These are phyloP conservation scores for Liasis olivaceus DNA, from an alignment of 2,797 vertebrate species.

Conservation along the genomic window DNA sequence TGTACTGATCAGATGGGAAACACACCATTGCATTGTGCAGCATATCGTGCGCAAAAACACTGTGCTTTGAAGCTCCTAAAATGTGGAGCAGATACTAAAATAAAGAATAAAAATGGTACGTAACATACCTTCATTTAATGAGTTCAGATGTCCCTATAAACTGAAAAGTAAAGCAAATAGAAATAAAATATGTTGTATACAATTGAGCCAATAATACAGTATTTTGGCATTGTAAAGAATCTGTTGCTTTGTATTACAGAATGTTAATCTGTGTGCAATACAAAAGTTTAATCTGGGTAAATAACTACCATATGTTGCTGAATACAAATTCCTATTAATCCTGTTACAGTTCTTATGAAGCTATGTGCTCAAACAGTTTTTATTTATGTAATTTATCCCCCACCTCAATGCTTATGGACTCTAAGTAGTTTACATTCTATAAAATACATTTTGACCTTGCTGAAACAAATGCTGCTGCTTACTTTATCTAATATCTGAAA, in stretches of 20 bases:
- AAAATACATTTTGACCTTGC: not conserved
- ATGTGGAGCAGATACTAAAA: constrained; percentile 80
- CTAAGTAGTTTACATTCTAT: not conserved
- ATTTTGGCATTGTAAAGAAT: not conserved
- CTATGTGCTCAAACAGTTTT: not conserved
- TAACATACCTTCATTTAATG: constrained; percentile 3
- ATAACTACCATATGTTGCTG: not conserved
- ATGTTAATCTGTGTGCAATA: not conserved
- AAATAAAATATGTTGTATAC: not conserved
- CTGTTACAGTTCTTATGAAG: constrained; percentile 23
- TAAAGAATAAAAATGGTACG: constrained; percentile 87
- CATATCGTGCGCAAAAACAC: constrained; percentile 88
- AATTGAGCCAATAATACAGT: not conserved
- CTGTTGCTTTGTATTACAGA: not conserved
- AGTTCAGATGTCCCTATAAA: not conserved
- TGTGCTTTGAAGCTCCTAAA: constrained; percentile 87
- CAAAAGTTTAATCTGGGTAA: constrained; percentile 1
- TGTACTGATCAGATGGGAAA: constrained; percentile 89
- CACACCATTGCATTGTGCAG: constrained; percentile 89
- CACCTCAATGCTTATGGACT: not conserved
- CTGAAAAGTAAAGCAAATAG: not conserved
- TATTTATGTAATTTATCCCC: not conserved
- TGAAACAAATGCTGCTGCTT: not conserved
- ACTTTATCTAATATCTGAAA: not conserved
- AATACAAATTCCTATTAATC: constrained; percentile 4